Percentiles rank a stretch among this genome's conserved stretches.
These are phyloP conservation scores for Diarsia rubi DNA, from an alignment of 2,888 invertebrate species.

Conservation along the genomic window DNA sequence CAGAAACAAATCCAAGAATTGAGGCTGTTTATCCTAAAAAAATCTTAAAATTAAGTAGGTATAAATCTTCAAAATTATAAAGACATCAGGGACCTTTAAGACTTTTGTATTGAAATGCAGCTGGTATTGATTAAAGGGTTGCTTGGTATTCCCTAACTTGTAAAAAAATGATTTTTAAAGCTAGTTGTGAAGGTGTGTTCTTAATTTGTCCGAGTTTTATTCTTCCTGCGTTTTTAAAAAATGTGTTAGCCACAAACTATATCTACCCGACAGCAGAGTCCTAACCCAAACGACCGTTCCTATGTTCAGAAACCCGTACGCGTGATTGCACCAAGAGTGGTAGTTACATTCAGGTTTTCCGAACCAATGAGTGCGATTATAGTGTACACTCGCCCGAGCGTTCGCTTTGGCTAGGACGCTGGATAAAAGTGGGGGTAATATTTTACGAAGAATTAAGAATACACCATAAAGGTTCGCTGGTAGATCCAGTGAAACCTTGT, in stretches of 20 bases:
- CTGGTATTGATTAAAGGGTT: conserved; percentile 12
- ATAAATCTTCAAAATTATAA: conserved; percentile 37
- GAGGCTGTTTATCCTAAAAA: conserved; percentile 52
- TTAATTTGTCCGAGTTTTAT: neutral
- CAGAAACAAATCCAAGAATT: conserved; percentile 76
- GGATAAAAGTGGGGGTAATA: neutral
- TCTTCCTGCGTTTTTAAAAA: neutral
- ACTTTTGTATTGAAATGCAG: conserved; percentile 36
- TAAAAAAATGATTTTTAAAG: conserved; percentile 28
- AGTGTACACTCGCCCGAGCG: neutral
- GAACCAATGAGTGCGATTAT: neutral
- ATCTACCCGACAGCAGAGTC: neutral
- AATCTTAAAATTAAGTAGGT: conserved; percentile 43
- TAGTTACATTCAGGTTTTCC: neutral
- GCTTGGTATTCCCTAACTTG: neutral
- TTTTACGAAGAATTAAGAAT: conserved; percentile 9
- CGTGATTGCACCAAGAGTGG: neutral
- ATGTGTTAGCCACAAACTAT: neutral
- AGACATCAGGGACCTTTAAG: conserved; percentile 39
- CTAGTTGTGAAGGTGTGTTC: conserved; percentile 27
- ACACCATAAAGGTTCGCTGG: conserved; percentile 8
- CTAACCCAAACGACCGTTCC: neutral
- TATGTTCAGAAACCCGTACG: neutral
- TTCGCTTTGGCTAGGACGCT: neutral
- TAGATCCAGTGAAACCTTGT: conserved; percentile 22